Percentiles rank a stretch among this genome's conserved stretches.
These are phyloP conservation scores for Tetramorium alpestre DNA, from an alignment of 1,140 invertebrate genomes.

Conservation along the genomic window DNA sequence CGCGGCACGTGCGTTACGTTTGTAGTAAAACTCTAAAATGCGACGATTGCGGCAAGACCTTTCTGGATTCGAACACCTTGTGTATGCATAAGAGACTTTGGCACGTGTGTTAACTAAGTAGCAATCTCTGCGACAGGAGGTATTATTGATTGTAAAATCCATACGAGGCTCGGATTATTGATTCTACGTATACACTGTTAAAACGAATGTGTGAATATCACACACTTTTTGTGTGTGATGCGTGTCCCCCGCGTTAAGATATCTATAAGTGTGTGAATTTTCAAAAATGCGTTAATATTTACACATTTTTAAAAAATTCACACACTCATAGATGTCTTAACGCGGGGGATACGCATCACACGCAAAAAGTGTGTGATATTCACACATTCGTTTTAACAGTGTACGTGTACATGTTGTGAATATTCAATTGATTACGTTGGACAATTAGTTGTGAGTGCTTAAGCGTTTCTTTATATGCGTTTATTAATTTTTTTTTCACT, in stretches of 20 bases:
- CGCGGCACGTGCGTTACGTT: conserved; percentile 73
- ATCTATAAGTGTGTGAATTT: too few relatives aligned
- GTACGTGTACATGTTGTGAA: background rate
- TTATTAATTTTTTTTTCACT: background rate
- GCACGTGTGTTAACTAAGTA: background rate
- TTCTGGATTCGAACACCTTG: conserved; percentile 81
- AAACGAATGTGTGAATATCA: too few relatives aligned
- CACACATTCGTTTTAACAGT: too few relatives aligned
- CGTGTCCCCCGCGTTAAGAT: too few relatives aligned
- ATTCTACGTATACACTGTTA: background rate
- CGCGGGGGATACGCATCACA: too few relatives aligned
- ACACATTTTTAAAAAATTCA: too few relatives aligned
- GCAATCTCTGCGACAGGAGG: background rate
- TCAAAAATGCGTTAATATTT: too few relatives aligned
- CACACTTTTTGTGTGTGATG: too few relatives aligned
- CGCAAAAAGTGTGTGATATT: too few relatives aligned
- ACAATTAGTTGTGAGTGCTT: background rate
- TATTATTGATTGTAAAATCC: background rate
- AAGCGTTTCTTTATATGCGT: background rate
- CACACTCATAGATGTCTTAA: too few relatives aligned
- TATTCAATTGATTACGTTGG: background rate
- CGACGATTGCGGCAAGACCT: conserved; percentile 81
- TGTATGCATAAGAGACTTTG: conserved; percentile 74
- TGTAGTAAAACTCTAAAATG: conserved; percentile 79
- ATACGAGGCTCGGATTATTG: background rate